These are phyloP conservation scores for Loriculus beryllinus DNA, from an alignment of 2,797 vertebrate genomes.

Conservation along the genomic window DNA sequence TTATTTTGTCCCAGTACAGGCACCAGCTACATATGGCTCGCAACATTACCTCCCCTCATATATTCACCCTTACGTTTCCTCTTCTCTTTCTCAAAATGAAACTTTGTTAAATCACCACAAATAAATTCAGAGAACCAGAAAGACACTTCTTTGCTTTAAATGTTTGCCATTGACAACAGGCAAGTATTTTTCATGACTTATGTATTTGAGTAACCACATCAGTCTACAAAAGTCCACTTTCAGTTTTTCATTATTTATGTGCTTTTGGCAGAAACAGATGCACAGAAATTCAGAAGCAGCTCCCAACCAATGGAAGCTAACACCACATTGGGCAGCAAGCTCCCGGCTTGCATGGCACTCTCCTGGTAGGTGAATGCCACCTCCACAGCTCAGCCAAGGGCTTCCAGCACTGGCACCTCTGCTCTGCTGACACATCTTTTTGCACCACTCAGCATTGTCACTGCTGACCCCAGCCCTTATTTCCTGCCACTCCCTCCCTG, in stretches of 20 bases:
- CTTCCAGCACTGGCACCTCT: background rate
- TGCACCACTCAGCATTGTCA: accelerated
- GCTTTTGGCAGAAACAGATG: background rate
- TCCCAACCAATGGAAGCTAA: background rate
- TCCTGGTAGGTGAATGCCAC: accelerated
- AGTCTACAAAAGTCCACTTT: background rate
- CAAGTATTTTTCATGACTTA: background rate
- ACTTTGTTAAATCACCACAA: background rate
- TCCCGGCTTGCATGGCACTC: background rate
- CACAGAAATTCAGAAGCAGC: background rate
- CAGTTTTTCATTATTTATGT: background rate
- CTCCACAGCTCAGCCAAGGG: background rate
- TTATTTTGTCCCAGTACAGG: background rate
- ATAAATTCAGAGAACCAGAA: background rate
- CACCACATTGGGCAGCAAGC: accelerated
- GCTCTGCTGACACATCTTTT: background rate
- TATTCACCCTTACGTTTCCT: accelerated
- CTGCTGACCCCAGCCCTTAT: background rate
- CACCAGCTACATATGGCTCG: background rate
- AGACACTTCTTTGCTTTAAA: background rate
- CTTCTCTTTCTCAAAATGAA: background rate
- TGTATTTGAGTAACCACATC: accelerated
- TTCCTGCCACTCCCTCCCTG: slow-evolving; percentile 8
- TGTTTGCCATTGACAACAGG: accelerated
- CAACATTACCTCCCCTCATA: background rate